phyloP scores from a whole-genome alignment of 2,888 invertebrate genomes.

The Didymodactylos carnosus region DNA sequence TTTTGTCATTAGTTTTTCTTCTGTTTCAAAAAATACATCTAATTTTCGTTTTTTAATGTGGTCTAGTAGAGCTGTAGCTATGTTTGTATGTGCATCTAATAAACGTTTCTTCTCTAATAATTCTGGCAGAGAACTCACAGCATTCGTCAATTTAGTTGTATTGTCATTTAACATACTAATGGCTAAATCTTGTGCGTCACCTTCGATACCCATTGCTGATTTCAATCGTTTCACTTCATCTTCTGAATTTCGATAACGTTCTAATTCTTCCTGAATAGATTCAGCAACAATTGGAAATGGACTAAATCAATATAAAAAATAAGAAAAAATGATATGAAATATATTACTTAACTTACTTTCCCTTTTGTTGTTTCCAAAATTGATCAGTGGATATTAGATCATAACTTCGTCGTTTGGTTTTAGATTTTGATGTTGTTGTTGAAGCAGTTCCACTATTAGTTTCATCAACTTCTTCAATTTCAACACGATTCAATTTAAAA shows the following conservation, averaged over 20 bases:
- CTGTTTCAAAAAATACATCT: constrained; percentile 86
- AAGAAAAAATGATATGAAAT: not conserved
- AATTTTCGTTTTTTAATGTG: constrained; percentile 54
- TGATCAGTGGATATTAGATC: constrained; percentile 48
- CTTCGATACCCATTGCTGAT: constrained; percentile 50
- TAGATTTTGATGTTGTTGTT: not conserved
- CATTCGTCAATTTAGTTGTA: not conserved
- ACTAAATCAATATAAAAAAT: no score
- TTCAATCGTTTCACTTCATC: constrained; percentile 88
- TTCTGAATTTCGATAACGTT: constrained; percentile 74
- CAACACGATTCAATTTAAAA: constrained; percentile 63
- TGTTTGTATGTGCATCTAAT: constrained; percentile 94
- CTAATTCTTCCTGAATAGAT: constrained; percentile 90
- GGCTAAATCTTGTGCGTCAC: constrained; percentile 37
- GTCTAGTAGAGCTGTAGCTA: constrained; percentile 54
- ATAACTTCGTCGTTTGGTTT: constrained; percentile 9
- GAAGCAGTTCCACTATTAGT: constrained; percentile 13
- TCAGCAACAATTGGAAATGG: constrained; percentile 62
- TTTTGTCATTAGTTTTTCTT: constrained; percentile 80
- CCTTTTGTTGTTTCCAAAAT: constrained; percentile 80
- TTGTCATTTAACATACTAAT: constrained; percentile 4
- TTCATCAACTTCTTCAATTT: constrained; percentile 43
- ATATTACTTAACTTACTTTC: constrained; percentile 36
- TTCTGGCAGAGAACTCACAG: constrained; percentile 58
- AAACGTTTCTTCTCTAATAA: constrained; percentile 84